phyloP scores from a whole-genome alignment of 2,797 vertebrate species.

The Neomorphus geoffroyi region DNA sequence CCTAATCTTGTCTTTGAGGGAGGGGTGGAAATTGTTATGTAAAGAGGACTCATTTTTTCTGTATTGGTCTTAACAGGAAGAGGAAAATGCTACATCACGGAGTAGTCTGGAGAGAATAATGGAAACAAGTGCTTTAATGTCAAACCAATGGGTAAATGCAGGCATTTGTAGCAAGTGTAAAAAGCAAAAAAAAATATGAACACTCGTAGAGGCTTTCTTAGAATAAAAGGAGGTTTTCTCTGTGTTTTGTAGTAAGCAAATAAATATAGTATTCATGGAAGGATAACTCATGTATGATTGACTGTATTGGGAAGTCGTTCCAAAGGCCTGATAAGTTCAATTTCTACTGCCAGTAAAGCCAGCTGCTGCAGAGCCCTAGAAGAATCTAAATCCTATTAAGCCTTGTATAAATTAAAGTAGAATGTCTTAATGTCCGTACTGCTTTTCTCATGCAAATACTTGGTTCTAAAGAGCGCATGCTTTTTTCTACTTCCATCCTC shows the following conservation, averaged over 20 bases:
- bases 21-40: not conserved
- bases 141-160: not conserved
- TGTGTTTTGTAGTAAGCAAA: not conserved
- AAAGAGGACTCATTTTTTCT: not conserved
- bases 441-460: not conserved
- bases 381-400: not conserved
- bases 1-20: not conserved
- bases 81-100: not conserved
- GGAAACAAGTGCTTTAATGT: not conserved
- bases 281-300: not conserved
- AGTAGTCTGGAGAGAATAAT: not conserved
- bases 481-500: not conserved
- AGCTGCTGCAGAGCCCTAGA: not conserved
- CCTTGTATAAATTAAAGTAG: not conserved
- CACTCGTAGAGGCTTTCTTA: not conserved
- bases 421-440: not conserved
- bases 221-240: not conserved
- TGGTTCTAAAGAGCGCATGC: not conserved
- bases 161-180: not conserved
- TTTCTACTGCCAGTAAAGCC: not conserved
- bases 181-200: not conserved
- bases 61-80: not conserved
- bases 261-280: not conserved
- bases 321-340: not conserved
- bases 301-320: not conserved